Evolutionary conservation across 2,113 vertebrate genomes (phyloP), one percentile per base, ranked within the genome.

Genomic region (Collichthys lucidus): DNA sequence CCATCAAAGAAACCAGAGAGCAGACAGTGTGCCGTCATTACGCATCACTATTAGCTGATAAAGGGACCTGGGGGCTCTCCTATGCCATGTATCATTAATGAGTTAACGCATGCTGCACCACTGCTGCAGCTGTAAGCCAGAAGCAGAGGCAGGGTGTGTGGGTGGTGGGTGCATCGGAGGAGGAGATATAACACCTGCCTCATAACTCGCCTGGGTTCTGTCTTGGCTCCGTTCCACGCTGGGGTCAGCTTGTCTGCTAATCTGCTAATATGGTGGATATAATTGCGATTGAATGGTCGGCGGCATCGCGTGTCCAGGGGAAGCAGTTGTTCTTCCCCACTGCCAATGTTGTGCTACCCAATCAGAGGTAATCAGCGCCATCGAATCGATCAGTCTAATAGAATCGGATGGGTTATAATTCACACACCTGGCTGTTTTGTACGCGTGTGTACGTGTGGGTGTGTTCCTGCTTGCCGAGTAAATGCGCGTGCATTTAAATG

Each of bases 231-330:
- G 65, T 65, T 92, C 90, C 92, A 93, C 17, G 4, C 16, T 49
- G 80, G 84, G 92, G 91, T 94, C 93, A 94, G 91, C 87, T 85
- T 93, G 90, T 90, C 91, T 93, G 92, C 90, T 94, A 95, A 95
- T 94, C 92, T 92, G 88, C 91, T 93, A 94, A 94, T 93, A 90
- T 87, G 90, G 82, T 91, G 90, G 91, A 90, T 93, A 91, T 95
- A 94, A 94, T 93, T 93, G 90, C 88, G 83, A 94, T 93, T 94
- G 91, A 94, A 94, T 86, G 80, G 88, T 92, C 71, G 82, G 86
- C 40, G 19, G 84, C 70, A 20, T 59, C 15, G 65, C 40, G 86
- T 69, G 84, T 90, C 87, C 49, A 11, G 86, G 86, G 85, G 74
- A 92, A 79, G 82, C 85, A 72, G 87, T 90, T 91, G 88, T 90